Conservation (phyloP, 2,888 invertebrate species). For the Euphydryas editha region DNA sequence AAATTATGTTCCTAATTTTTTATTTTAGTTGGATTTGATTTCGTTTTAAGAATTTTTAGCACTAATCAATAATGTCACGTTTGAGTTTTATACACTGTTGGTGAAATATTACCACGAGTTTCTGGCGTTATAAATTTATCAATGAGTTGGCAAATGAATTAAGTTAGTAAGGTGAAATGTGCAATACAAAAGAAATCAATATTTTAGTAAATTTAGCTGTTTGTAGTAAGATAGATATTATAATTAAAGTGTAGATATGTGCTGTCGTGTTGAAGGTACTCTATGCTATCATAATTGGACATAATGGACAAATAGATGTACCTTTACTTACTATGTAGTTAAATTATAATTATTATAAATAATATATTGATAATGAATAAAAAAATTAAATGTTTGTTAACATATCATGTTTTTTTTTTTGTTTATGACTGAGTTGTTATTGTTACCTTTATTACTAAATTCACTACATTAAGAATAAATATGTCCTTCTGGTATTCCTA, state of each 20-base stretch:
- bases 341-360: constrained; percentile 81
- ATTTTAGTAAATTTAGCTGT: constrained; percentile 61
- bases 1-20: constrained; percentile 78
- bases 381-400: constrained; percentile 83
- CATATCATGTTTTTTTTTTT: constrained; percentile 52
- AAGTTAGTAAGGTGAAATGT: constrained; percentile 59
- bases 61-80: not conserved
- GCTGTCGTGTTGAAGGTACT: constrained; percentile 61
- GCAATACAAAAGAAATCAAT: constrained; percentile 74
- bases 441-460: not conserved
- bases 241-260: constrained; percentile 63
- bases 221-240: constrained; percentile 56
- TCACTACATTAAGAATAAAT: not conserved
- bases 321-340: constrained; percentile 72
- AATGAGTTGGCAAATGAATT: constrained; percentile 38
- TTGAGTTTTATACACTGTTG: not conserved
- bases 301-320: constrained; percentile 58
- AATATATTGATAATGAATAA: constrained; percentile 82
- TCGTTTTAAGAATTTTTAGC: constrained; percentile 18
- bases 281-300: constrained; percentile 52
- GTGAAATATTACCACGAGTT: constrained; percentile 17
- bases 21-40: constrained; percentile 48
- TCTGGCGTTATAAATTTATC: constrained; percentile 23
- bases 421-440: not conserved
- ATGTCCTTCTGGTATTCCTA: no score